phyloP scores from a whole-genome alignment of 2,888 invertebrate species.

The Choreutis nemorana region DNA sequence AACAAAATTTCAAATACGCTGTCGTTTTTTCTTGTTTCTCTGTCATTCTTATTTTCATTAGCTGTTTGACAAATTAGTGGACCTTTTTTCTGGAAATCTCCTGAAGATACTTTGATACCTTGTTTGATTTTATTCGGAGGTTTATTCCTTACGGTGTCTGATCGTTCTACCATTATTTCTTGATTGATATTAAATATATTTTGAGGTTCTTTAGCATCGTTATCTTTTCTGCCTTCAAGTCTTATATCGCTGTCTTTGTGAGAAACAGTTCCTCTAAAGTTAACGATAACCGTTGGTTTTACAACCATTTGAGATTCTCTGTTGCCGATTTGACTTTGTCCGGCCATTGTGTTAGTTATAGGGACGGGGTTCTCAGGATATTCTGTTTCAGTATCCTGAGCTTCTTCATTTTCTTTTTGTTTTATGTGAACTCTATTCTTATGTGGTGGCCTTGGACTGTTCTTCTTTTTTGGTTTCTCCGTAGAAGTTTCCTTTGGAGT shows the following conservation, averaged over 20 bases:
- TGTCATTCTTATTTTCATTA: constrained; percentile 18
- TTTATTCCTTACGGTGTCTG: not conserved
- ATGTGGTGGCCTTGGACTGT: constrained; percentile 18
- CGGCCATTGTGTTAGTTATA: constrained; percentile 40
- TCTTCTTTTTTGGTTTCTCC: constrained; percentile 30
- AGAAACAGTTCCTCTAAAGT: constrained; percentile 44
- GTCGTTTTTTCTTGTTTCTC: constrained; percentile 23
- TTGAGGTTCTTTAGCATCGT: constrained; percentile 22
- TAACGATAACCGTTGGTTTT: constrained; percentile 56
- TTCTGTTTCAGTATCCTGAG: constrained; percentile 14
- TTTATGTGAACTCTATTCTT: constrained; percentile 19
- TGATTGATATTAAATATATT: constrained; percentile 56
- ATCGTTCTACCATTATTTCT: constrained; percentile 39
- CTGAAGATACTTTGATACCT: constrained; percentile 21
- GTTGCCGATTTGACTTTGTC: constrained; percentile 55
- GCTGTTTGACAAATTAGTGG: constrained; percentile 44
- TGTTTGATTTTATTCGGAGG: constrained; percentile 21
- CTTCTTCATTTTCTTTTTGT: constrained; percentile 17
- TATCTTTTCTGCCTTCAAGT: constrained; percentile 30
- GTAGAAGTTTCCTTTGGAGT: constrained; percentile 29
- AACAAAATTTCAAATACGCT: constrained; percentile 43
- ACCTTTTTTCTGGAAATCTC: constrained; percentile 36
- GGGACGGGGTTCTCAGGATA: constrained; percentile 18
- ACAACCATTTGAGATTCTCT: constrained; percentile 53
- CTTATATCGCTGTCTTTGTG: constrained; percentile 45